Evolutionary conservation across 2,113 vertebrate species (phyloP), one percentile per base, ranked within the genome.

Genomic region (Periophthalmus modestus): DNA sequence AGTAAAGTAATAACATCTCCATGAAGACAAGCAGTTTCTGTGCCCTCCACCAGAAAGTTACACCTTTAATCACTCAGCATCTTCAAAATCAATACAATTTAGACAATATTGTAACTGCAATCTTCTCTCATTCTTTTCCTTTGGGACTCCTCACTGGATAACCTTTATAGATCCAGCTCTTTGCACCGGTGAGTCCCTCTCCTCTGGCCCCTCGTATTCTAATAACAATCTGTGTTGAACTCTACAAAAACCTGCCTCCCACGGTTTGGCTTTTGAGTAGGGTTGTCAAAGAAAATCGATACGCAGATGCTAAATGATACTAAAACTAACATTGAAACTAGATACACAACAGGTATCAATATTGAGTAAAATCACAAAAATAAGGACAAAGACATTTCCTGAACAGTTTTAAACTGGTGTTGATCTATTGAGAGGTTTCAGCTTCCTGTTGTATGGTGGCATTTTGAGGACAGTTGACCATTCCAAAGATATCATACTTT

Each of bases 121-220:
- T 96, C 93, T 96, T 93, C 93, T 98, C 95, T 98, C 94, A 91
- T 94, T 92, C 68, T 90, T 84, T 93, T 87, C 96, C 95, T 94
- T 43, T 93, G 90, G 93, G 94, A 94, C 94, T 91, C 95, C 95
- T 96, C 95, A 94, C 95, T 94, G 96, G 97, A 96, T 95, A 81
- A 83, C 95, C 94, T 91, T 96, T 96, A 95, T 98, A 99, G 98
- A 98, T 99, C 96, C 98, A 99, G 95, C 98, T 99, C 92, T 99
- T 99, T 98, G 97, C 98, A 92, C 97, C 97, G 98, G 98, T 99
- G 96, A 99, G 97, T 99, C 94, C 75, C 72, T 82, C 94, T 95
- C 89, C 86, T 93, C 91, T 86, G 92, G 93, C 89, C 74, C 28
- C 59, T 66, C 75, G 24, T 84, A 55, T 55, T 55, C 52, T 83